Conservation (phyloP, 2,888 invertebrate genomes). For the Meiosimyza platycephala region DNA sequence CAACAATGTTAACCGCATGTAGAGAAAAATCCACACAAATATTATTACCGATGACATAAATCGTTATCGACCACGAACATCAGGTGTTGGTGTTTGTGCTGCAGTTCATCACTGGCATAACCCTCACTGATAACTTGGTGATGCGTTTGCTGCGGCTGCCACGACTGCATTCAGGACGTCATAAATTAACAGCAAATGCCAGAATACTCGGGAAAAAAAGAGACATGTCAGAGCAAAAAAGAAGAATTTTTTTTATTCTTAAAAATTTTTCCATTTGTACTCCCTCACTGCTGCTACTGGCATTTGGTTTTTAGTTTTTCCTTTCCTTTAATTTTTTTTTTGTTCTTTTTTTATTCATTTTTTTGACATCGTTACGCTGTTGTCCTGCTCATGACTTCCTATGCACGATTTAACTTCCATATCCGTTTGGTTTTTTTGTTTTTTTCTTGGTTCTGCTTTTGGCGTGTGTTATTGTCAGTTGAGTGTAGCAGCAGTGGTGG, state of each 20-base stretch:
- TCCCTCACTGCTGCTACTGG: constrained; percentile 4
- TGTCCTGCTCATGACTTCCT: constrained; percentile 35
- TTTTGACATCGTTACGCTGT: constrained; percentile 9
- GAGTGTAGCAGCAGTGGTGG: background rate
- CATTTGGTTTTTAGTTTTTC: constrained; percentile 11
- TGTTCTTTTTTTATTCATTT: background rate
- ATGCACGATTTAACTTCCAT: constrained; percentile 36
- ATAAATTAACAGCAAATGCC: constrained; percentile 30
- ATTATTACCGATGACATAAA: constrained; percentile 50
- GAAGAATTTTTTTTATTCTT: constrained; percentile 14
- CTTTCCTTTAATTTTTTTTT: background rate
- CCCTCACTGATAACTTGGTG: background rate
- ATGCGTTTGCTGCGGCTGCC: constrained; percentile 2
- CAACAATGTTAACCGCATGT: background rate
- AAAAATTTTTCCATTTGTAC: constrained; percentile 1
- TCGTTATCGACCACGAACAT: constrained; percentile 62
- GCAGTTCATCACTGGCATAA: background rate
- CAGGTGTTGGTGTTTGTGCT: constrained; percentile 51
- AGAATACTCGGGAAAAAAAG: background rate
- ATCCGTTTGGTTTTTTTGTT: constrained; percentile 8
- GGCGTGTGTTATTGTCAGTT: constrained; percentile 33
- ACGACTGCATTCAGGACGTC: constrained; percentile 30
- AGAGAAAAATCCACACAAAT: constrained; percentile 7
- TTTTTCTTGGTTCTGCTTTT: no score
- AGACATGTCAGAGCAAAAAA: background rate